These are phyloP conservation scores for Lanius ludovicianus DNA, from an alignment of 2,113 vertebrate species.

Conservation along the genomic window DNA sequence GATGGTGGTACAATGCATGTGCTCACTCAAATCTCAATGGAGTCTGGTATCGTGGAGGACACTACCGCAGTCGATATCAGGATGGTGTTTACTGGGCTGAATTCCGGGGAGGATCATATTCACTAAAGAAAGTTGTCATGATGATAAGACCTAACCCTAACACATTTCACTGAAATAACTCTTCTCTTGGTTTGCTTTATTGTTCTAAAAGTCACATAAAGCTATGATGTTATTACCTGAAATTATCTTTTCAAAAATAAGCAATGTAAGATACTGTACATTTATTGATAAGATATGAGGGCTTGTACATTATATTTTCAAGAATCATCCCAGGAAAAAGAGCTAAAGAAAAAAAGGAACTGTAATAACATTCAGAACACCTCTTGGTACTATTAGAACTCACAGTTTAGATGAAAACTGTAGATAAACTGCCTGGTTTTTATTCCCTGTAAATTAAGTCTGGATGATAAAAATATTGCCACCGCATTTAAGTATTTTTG, in stretches of 20 bases:
- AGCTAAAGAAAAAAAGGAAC: background rate
- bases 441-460: conserved; percentile 51
- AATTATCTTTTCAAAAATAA: conserved; percentile 8
- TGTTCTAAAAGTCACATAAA: background rate
- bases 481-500: conserved; percentile 58
- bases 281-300: conserved; percentile 1
- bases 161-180: conserved; percentile 86
- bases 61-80: conserved; percentile 96
- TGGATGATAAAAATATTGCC: conserved; percentile 42
- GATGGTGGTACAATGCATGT: conserved; percentile 99
- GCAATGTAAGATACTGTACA: conserved; percentile 58
- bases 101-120: conserved; percentile 95
- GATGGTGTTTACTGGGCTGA: conserved; percentile 98
- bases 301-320: conserved; percentile 43
- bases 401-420: conserved; percentile 34
- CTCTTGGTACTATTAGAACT: background rate
- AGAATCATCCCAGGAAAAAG: background rate
- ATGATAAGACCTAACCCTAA: conserved; percentile 98
- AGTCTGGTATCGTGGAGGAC: conserved; percentile 96
- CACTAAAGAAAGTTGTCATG: conserved; percentile 96
- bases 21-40: conserved; percentile 97
- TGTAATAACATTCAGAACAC: background rate
- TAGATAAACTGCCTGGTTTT: conserved; percentile 16
- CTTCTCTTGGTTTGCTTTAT: background rate
- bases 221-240: background rate